Conservation (phyloP, 2,113 vertebrate species). For the Thinocorus orbignyianus region DNA sequence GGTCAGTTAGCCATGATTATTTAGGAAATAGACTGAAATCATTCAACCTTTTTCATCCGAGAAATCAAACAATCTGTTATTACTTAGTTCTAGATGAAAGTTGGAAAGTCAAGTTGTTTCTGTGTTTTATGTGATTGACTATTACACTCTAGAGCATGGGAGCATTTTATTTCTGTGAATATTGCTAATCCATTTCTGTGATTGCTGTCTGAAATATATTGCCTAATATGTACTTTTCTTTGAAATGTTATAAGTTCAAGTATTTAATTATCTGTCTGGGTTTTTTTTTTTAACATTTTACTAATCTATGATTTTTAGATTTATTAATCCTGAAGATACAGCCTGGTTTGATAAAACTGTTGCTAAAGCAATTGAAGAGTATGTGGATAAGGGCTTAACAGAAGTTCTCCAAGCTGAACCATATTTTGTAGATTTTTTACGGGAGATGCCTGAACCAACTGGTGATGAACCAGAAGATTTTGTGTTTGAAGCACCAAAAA, state of each 20-base stretch:
- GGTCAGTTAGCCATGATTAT: neutral
- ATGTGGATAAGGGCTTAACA: neutral
- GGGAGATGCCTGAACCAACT: slow-evolving; percentile 74
- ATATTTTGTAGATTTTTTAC: slow-evolving; percentile 81
- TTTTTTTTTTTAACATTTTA: neutral
- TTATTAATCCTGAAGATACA: slow-evolving; percentile 73
- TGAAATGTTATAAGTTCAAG: neutral
- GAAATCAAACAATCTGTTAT: neutral
- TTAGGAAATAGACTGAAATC: neutral
- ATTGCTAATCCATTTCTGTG: neutral
- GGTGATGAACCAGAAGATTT: slow-evolving; percentile 77
- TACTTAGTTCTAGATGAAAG: neutral
- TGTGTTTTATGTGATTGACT: neutral
- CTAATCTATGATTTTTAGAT: slow-evolving; percentile 53
- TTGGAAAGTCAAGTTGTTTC: neutral
- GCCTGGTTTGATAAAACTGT: slow-evolving; percentile 72
- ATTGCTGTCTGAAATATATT: neutral
- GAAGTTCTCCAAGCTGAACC: slow-evolving; percentile 55
- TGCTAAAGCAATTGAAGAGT: slow-evolving; percentile 64
- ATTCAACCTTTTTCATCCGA: neutral
- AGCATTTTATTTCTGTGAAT: neutral
- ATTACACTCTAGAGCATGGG: neutral
- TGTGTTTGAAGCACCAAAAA: slow-evolving; percentile 70
- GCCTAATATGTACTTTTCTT: neutral
- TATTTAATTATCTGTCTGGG: neutral